Base-by-base conservation (phyloP, 2,888 invertebrate species). In the Andrena bucephala region DNA sequence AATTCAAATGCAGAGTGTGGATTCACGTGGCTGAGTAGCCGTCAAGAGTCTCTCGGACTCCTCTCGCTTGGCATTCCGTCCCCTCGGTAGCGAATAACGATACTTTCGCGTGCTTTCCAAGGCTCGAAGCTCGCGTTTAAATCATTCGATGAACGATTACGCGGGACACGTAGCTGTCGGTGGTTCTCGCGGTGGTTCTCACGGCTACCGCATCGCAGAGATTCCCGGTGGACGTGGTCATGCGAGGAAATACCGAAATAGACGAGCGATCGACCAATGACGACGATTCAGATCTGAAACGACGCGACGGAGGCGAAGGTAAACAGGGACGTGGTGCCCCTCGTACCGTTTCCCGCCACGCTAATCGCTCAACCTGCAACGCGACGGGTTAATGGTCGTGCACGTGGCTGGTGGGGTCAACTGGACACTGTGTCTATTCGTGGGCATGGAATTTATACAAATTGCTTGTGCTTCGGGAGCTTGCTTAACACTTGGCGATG, bases 121-220 rank as follows among this genome's bases (percentile, higher is more conserved):
- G 52, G 73, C 66, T 31, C 75, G 24, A n/a, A 75, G 66, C 63
- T 65, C 72, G 70, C n/a, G 65, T 82, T 75, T 76, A 70, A 83
- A 83, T 83, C 83, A 73, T 77, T 70, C 73, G 74, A 69, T 72
- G 16, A 63, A 75, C 70, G 81, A 71, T 82, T 71, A 63, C 81
- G 71, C 66, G 42, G 27, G 70, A 70, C 79, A 57, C 77, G 79
- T 63, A 24, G 10, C 77, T 54, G 77, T 77, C 77, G 50, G 50
- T 27, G 77, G 66, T 20, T 52, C 48, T 10, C n/a, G 20, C 27
- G 42, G 42, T n/a, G 62, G 67, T 81, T 83, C 81, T 72, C 76
- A 81, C 81, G 75, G 24, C 62, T 70, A 65, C 62, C 36, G 20
- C 70, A 36, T 62, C 66, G 50, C 42, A 7, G 2, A 52, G 27